These are phyloP conservation scores for Petrolisthes cinctipes DNA, from an alignment of 2,888 invertebrate genomes.

Conservation along the genomic window DNA sequence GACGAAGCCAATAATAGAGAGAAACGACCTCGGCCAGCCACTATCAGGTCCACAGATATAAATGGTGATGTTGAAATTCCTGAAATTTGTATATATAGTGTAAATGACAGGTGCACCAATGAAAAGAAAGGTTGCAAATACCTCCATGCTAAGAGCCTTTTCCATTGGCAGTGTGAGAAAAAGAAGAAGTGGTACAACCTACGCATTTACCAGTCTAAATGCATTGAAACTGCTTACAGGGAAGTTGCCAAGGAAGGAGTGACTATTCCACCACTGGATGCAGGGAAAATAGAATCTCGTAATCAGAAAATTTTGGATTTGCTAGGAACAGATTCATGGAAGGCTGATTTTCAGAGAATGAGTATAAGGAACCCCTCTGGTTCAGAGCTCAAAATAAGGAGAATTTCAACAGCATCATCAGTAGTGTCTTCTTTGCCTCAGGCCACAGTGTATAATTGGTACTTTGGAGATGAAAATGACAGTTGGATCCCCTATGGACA, in stretches of 20 bases:
- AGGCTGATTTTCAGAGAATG: slow-evolving; percentile 36
- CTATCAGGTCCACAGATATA: slow-evolving; percentile 40
- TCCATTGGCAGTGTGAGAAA: slow-evolving; percentile 50
- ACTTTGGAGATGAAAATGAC: slow-evolving; percentile 38
- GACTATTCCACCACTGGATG: not conserved
- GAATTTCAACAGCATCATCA: slow-evolving; percentile 43
- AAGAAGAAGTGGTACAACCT: slow-evolving; percentile 45
- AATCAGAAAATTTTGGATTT: slow-evolving; percentile 29
- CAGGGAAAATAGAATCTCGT: slow-evolving; percentile 2
- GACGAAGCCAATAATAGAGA: not conserved
- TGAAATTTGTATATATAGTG: slow-evolving; percentile 34
- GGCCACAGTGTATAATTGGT: slow-evolving; percentile 49
- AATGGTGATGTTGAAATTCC: slow-evolving; percentile 45
- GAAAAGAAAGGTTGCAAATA: slow-evolving; percentile 43
- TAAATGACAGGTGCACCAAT: slow-evolving; percentile 40
- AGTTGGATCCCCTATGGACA: slow-evolving; percentile 43
- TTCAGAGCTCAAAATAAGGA: slow-evolving; percentile 17
- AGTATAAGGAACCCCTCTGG: not conserved
- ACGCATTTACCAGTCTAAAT: slow-evolving; percentile 44
- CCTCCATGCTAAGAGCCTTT: slow-evolving; percentile 41
- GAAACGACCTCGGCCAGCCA: not conserved
- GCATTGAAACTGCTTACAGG: slow-evolving; percentile 43
- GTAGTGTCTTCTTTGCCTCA: slow-evolving; percentile 10
- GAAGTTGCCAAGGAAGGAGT: slow-evolving; percentile 14
- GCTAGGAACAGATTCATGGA: slow-evolving; percentile 45